phyloP scores from a whole-genome alignment of 2,113 vertebrate genomes.

The Chionis minor region DNA sequence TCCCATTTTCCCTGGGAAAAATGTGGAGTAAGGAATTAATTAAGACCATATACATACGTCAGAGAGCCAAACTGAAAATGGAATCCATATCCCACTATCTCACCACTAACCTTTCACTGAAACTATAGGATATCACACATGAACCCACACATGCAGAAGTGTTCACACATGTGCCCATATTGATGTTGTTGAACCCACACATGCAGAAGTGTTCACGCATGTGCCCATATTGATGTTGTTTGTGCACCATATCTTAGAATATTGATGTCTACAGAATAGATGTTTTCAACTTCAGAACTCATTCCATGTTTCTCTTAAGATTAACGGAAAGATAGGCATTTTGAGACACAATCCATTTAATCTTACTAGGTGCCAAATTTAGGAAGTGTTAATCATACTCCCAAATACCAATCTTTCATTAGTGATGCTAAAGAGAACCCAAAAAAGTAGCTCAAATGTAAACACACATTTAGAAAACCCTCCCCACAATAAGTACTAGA shows the following conservation, averaged over 20 bases:
- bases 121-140: background rate
- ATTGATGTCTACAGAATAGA: background rate
- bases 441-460: background rate
- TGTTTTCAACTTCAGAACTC: background rate
- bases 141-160: fast-evolving
- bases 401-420: background rate
- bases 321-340: background rate
- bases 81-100: background rate
- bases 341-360: background rate
- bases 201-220: background rate
- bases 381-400: background rate
- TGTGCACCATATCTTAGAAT: background rate
- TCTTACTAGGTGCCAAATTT: background rate
- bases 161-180: background rate
- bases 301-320: background rate
- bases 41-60: background rate
- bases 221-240: fast-evolving
- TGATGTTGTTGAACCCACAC: background rate
- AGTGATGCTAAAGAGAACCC: background rate
- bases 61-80: background rate
- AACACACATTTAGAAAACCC: background rate
- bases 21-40: background rate
- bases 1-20: background rate
- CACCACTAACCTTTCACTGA: background rate
- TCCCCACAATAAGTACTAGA: background rate